A percentile compares a stretch with the other conserved stretches of the same genome.
These are phyloP conservation scores for Megalonaias nervosa DNA, from an alignment of 1,140 invertebrate species.

Conservation along the genomic window DNA sequence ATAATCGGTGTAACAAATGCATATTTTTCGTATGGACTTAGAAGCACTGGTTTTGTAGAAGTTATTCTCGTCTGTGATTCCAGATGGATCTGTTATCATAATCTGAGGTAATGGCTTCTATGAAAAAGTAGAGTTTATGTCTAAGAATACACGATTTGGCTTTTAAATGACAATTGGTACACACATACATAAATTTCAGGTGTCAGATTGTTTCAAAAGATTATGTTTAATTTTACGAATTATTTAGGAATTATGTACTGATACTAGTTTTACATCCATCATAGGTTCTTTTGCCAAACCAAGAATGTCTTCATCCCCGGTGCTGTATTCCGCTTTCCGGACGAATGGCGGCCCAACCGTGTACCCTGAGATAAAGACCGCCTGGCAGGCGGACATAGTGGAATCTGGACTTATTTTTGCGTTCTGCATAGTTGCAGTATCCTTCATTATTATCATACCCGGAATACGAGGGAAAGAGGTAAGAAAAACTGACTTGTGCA, in stretches of 20 bases:
- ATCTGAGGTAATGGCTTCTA: too few species aligned
- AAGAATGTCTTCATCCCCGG: background rate
- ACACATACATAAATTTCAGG: background rate
- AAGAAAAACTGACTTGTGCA: slow-evolving; percentile 49
- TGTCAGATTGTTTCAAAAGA: too few species aligned
- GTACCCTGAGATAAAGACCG: slow-evolving; percentile 93
- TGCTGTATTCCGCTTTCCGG: slow-evolving; percentile 78
- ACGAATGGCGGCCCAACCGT: slow-evolving; percentile 90
- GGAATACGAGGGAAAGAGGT: slow-evolving; percentile 94
- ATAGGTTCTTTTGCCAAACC: slow-evolving; percentile 70
- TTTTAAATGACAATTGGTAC: background rate
- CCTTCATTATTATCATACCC: slow-evolving; percentile 88
- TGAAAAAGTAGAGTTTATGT: too few species aligned
- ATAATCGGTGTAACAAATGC: too few species aligned
- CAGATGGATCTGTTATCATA: too few species aligned
- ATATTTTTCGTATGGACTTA: too few species aligned
- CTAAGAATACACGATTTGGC: too few species aligned
- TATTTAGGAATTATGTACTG: too few species aligned
- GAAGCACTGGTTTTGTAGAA: too few species aligned
- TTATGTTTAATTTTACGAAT: too few species aligned
- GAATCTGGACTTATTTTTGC: slow-evolving; percentile 84
- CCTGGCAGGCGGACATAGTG: slow-evolving; percentile 92
- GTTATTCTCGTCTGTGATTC: too few species aligned
- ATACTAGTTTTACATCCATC: too few species aligned
- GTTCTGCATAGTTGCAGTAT: slow-evolving; percentile 91